Conservation (phyloP, 2,888 invertebrate genomes). For the Cinara cedri region DNA sequence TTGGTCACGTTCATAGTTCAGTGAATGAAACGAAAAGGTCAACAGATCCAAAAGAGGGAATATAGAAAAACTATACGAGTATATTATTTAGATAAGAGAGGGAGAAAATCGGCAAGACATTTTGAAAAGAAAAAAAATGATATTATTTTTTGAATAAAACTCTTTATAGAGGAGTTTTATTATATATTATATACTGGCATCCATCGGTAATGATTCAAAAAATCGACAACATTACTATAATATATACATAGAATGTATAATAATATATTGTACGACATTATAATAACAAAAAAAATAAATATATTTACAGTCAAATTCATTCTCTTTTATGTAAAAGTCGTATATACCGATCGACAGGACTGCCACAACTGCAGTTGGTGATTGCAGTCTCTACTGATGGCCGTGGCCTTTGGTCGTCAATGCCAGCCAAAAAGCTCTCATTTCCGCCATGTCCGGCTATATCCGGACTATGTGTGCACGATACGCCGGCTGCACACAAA, state of each 20-base stretch:
- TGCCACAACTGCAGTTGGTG: not conserved
- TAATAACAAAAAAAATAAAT: slow-evolving; percentile 11
- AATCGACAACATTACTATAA: slow-evolving; percentile 14
- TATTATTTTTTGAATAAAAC: not conserved
- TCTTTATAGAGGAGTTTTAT: too few species aligned
- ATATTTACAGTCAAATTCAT: slow-evolving; percentile 18
- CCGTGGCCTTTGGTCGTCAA: slow-evolving; percentile 31
- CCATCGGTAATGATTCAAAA: slow-evolving; percentile 31
- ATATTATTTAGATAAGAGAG: not conserved
- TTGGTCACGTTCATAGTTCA: slow-evolving; percentile 23
- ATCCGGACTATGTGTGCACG: slow-evolving; percentile 48
- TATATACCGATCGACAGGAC: not conserved
- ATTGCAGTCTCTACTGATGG: slow-evolving; percentile 6
- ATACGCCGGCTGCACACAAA: slow-evolving; percentile 48
- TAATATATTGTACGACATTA: not conserved
- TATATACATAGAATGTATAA: too few species aligned
- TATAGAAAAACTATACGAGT: slow-evolving; percentile 7
- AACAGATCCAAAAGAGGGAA: slow-evolving; percentile 35
- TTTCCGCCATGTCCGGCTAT: slow-evolving; percentile 49
- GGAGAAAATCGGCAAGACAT: not conserved
- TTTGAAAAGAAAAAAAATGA: slow-evolving; percentile 8
- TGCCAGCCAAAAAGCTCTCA: slow-evolving; percentile 48
- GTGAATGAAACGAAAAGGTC: slow-evolving; percentile 47
- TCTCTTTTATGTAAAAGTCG: not conserved
- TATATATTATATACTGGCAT: not conserved